Evolutionary conservation across 2,888 invertebrate species (phyloP), one percentile per base, ranked within the genome.

Genomic region (Leucophenga maculata): DNA sequence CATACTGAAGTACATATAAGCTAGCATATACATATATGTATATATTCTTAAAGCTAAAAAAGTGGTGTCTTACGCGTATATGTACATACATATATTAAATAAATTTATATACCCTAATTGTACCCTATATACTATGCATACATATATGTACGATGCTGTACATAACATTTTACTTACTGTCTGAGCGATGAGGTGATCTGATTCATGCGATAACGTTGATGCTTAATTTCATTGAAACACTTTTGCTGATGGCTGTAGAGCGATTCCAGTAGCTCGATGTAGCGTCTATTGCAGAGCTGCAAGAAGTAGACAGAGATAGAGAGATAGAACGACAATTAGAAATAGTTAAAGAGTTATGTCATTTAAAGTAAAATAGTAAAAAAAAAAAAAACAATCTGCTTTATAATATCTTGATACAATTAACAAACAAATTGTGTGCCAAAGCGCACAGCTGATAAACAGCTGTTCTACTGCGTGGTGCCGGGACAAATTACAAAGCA

Each of bases 151-250:
- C 16, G 62, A 26, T 48, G n/a, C n/a, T n/a, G 16, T 31, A 20
- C 9, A 52, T 60, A n/a, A 32, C 46, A 16, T 48, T 44, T 59
- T 70, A 89, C 93, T 92, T 90, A 97, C 97, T 92, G 93, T 90
- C 93, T 94, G 68, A 97, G 86, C 66, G 93, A 92, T 80, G 93
- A 93, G 44, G 91, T 90, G 83, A 99, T 95, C 85, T 95, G 91
- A 52, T 93, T 92, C 90, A 98, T 92, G 73, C 97, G 92, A 89
- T 98, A 98, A 80, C 94, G 92, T 87, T 98, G 98, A 89, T 98
- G 98, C 77, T 92, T 92, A 77, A 98, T 92, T 84, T 95, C 95
- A 87, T 95, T 95, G 81, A 94, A 90, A 89, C 97, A 97, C 92
- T 94, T 92, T 84, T 93, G 93, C 88, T 98, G 98, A 57, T 95